phyloP scores from a whole-genome alignment of 2,797 vertebrate genomes.

The Clangula hyemalis region DNA sequence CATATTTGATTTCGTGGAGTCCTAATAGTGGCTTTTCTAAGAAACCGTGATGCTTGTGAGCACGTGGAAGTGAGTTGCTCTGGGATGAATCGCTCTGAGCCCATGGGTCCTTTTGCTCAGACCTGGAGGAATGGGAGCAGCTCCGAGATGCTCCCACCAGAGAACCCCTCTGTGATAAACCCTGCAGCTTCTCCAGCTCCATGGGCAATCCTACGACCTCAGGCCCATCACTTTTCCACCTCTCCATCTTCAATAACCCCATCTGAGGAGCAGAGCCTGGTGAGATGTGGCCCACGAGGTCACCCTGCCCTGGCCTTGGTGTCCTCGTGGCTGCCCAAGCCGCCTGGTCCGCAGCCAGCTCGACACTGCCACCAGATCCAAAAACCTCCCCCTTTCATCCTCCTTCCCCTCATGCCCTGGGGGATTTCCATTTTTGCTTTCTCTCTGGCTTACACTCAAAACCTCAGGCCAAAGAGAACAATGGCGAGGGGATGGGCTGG shows the following conservation, averaged over 20 bases:
- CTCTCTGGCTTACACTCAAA: not conserved
- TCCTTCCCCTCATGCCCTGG: not conserved
- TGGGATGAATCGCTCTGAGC: not conserved
- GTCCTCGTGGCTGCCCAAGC: not conserved
- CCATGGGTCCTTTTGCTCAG: not conserved
- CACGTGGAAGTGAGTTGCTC: not conserved
- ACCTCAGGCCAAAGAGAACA: not conserved
- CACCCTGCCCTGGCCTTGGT: not conserved
- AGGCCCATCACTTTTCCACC: not conserved
- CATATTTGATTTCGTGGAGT: not conserved
- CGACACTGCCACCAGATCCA: not conserved
- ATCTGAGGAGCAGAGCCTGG: not conserved
- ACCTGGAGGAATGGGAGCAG: not conserved
- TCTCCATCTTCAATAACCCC: not conserved
- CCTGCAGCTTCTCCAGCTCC: not conserved
- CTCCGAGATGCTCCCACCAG: not conserved
- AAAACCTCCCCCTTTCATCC: not conserved
- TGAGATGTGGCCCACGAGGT: rapidly evolving
- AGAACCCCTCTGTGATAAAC: not conserved
- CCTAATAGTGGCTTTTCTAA: not conserved
- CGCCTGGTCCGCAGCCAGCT: not conserved
- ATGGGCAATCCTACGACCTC: not conserved
- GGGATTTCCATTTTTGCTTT: constrained; percentile 13
- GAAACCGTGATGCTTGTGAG: rapidly evolving
- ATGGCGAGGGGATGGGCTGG: not conserved